phyloP scores from a whole-genome alignment of 2,113 vertebrate genomes.

The Gymnobelideus leadbeateri region DNA sequence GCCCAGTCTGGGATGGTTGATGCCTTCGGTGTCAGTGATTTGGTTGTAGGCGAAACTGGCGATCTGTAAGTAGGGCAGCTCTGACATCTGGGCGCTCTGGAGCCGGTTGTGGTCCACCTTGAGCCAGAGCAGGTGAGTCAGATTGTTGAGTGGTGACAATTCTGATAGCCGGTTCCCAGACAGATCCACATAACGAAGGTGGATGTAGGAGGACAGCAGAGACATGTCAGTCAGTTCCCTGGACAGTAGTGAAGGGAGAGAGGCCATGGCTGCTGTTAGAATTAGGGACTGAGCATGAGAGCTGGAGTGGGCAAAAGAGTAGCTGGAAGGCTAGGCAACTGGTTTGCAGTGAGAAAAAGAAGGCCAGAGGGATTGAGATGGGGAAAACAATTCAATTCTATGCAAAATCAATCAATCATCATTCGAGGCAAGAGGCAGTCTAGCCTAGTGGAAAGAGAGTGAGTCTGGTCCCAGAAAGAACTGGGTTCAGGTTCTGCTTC shows the following conservation, averaged over 20 bases:
- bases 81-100: constrained; percentile 83
- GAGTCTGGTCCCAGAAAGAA: neutral
- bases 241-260: neutral
- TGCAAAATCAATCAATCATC: neutral
- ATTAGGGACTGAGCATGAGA: neutral
- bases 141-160: constrained; percentile 88
- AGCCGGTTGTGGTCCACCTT: constrained; percentile 91
- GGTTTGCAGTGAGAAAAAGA: constrained; percentile 12
- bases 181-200: constrained; percentile 94
- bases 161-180: constrained; percentile 91
- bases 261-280: neutral
- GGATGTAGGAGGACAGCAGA: constrained; percentile 87
- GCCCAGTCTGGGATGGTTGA: constrained; percentile 87
- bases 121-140: constrained; percentile 94
- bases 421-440: neutral
- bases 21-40: constrained; percentile 86
- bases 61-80: constrained; percentile 91
- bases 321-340: neutral
- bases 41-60: constrained; percentile 91
- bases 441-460: neutral
- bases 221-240: constrained; percentile 90
- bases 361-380: neutral
- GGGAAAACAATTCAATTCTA: neutral
- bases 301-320: neutral
- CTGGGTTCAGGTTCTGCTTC: neutral